Base-by-base conservation (phyloP, 1,140 invertebrate species). In the Drosophila pseudoananassae region DNA sequence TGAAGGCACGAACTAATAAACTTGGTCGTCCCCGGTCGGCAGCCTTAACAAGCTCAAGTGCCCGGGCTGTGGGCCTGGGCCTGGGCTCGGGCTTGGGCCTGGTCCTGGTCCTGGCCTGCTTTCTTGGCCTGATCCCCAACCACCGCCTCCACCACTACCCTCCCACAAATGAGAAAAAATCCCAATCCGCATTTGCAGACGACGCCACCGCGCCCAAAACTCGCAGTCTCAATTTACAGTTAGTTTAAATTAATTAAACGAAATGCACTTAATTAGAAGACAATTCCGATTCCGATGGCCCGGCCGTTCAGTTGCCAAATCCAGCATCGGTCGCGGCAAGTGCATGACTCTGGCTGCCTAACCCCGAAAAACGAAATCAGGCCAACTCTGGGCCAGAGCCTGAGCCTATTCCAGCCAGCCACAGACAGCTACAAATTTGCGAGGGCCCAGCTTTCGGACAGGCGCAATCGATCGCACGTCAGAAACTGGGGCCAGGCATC, bases 171-270 rank as follows among this genome's bases (percentile, higher is more conserved):
- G 25, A 27, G 6, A 5, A 27, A 17, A 45, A 15, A 31, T 51
- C 25, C 14, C 27, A 57, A 64, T 46, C 56, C 53, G 65, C 58
- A 66, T 63, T 85, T 68, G 68, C 65, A 55, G 71, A 75, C 66
- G 78, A 80, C 50, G 76, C 72, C 76, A 88, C 83, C 83, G 83
- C 83, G 83, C 83, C 83, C 83, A 77, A 77, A 70, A 49, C 50
- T 49, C 51, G 43, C 66, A 49, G 66, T 40, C 75, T 77, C 75
- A 88, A 88, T 88, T 89, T 88, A 88, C 83, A 88, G 83, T 88
- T 88, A 88, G 79, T 88, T 88, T 89, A 88, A 88, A 89, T 88
- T 88, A 88, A 88, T 88, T 88, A 88, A 88, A 76, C 80, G 83
- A 88, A 88, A 88, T 88, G 83, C 84, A 88, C 83, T 88, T 88